A percentile compares a stretch with the other conserved stretches of the same genome.
These are phyloP conservation scores for Latrodectus geometricus DNA, from an alignment of 1,140 invertebrate genomes.

Conservation along the genomic window DNA sequence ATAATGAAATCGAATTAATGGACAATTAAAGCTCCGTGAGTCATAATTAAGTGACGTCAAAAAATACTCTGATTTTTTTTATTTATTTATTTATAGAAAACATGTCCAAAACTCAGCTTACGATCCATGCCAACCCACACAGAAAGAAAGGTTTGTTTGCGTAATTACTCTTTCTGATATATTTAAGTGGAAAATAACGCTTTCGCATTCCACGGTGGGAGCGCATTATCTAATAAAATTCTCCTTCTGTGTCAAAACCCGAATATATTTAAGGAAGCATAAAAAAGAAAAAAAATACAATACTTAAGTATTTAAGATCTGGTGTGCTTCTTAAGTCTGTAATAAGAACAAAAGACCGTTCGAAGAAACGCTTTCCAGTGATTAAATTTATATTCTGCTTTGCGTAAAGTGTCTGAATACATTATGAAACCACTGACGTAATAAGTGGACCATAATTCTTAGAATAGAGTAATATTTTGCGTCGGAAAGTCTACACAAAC, in stretches of 20 bases:
- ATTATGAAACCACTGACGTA: no score
- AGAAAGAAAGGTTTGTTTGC: not conserved
- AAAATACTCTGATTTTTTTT: not conserved
- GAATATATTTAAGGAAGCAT: not conserved
- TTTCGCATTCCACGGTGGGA: not conserved
- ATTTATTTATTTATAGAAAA: not conserved
- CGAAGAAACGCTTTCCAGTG: not conserved
- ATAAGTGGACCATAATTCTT: no score
- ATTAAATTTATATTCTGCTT: not conserved
- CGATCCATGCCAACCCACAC: no score
- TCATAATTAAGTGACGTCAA: no score
- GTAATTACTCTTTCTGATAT: not conserved
- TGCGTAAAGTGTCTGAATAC: no score
- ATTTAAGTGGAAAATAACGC: not conserved
- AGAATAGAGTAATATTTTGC: no score
- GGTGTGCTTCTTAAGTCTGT: not conserved
- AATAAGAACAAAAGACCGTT: not conserved
- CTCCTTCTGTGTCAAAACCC: not conserved
- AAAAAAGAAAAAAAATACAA: not conserved
- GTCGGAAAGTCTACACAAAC: no score
- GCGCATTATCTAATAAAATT: slow-evolving; percentile 23
- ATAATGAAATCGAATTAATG: no score
- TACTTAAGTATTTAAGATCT: slow-evolving; percentile 22
- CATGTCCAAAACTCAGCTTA: not conserved
- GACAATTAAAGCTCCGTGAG: no score